Evolutionary conservation across 2,888 invertebrate genomes (phyloP).

Genomic region (Baccha elongata): DNA sequence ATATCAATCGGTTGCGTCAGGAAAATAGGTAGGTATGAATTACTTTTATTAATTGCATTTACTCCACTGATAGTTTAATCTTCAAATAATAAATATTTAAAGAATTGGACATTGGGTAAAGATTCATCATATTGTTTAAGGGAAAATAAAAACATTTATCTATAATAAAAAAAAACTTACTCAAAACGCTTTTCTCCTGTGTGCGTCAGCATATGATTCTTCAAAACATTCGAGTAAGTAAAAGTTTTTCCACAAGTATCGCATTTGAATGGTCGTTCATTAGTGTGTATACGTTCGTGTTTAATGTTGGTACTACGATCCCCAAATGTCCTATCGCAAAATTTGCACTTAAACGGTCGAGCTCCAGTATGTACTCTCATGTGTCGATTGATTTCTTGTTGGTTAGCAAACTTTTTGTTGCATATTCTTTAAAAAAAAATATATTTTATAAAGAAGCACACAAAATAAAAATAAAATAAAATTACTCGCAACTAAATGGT

Average conservation of each 20-base stretch:
- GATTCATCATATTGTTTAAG: too few species aligned
- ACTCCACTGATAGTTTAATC: too few species aligned
- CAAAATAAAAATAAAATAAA: conserved; percentile 18
- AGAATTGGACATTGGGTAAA: too few species aligned
- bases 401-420: conserved; percentile 80
- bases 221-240: conserved; percentile 81
- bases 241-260: conserved; percentile 81
- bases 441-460: background rate
- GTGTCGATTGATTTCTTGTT: conserved; percentile 80
- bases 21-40: too few species aligned
- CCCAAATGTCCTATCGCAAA: conserved; percentile 81
- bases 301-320: conserved; percentile 82
- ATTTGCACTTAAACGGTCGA: conserved; percentile 81
- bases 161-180: conserved; percentile 61
- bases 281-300: conserved; percentile 82
- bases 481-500: conserved; percentile 81
- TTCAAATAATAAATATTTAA: too few species aligned
- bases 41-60: too few species aligned
- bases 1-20: too few species aligned
- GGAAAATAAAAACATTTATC: too few species aligned
- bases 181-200: conserved; percentile 77
- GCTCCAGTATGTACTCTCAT: conserved; percentile 82
- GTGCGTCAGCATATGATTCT: conserved; percentile 81
- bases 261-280: conserved; percentile 81
- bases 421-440: conserved; percentile 77